Percentiles rank a stretch among this genome's conserved stretches.
phyloP scores from a whole-genome alignment of 2,888 invertebrate species.

The Yponomeuta cagnagella region DNA sequence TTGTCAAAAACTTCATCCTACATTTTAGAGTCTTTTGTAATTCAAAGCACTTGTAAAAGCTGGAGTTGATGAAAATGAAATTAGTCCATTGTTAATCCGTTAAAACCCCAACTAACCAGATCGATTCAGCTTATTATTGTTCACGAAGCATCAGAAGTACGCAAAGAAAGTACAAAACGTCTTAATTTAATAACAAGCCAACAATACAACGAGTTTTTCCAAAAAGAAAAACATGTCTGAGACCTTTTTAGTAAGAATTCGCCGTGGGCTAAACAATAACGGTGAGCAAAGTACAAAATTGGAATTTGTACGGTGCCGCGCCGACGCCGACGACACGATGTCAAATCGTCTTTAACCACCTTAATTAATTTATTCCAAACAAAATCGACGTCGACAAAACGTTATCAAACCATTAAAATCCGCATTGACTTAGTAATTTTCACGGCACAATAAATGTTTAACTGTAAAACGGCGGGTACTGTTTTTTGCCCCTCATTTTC shows the following conservation, averaged over 20 bases:
- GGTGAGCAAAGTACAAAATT: constrained; percentile 46
- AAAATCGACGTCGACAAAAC: constrained; percentile 56
- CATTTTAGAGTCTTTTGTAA: no score
- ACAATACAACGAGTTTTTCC: constrained; percentile 4
- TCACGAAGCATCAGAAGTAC: neutral
- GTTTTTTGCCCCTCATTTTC: constrained; percentile 46
- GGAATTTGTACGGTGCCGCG: constrained; percentile 59
- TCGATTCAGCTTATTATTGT: neutral
- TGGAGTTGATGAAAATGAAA: neutral
- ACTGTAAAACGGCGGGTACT: constrained; percentile 57
- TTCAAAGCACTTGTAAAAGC: no score
- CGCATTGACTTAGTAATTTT: constrained; percentile 70
- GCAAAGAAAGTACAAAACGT: neutral
- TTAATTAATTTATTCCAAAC: constrained; percentile 73
- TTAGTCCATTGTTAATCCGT: neutral
- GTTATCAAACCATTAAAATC: constrained; percentile 62
- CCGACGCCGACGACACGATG: constrained; percentile 45
- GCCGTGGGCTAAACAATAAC: constrained; percentile 27
- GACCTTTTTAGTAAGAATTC: constrained; percentile 11
- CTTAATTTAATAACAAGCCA: neutral
- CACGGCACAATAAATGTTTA: constrained; percentile 71
- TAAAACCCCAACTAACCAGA: neutral
- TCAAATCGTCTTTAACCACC: constrained; percentile 61
- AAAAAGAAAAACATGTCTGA: neutral
- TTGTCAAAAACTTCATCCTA: no score